Percentiles rank a stretch among this genome's conserved stretches.
phyloP scores from a whole-genome alignment of 2,113 vertebrate species.

The Trinectes maculatus region DNA sequence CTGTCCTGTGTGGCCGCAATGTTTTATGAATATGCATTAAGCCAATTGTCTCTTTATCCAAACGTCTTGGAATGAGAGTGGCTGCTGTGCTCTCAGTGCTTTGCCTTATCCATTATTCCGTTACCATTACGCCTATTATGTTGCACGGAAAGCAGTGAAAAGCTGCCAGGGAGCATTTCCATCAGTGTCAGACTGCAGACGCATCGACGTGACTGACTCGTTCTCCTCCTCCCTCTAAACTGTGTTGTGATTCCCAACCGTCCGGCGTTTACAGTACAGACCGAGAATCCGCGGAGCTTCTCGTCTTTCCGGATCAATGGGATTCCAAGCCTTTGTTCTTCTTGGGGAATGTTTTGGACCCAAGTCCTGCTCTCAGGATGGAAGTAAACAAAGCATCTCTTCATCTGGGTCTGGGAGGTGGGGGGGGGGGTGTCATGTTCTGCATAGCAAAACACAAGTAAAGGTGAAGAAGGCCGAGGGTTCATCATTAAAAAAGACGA shows the following conservation, averaged over 20 bases:
- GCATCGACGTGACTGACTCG: background rate
- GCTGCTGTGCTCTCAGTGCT: background rate
- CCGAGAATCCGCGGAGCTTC: background rate
- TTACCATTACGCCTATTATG: constrained; percentile 31
- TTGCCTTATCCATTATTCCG: constrained; percentile 44
- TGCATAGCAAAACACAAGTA: constrained; percentile 40
- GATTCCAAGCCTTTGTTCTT: background rate
- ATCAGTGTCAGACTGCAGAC: background rate
- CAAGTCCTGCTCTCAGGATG: background rate
- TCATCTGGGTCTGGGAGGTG: too few relatives aligned
- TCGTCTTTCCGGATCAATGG: background rate
- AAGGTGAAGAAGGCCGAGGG: constrained; percentile 30
- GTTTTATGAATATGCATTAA: constrained; percentile 54
- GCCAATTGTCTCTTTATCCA: constrained; percentile 37
- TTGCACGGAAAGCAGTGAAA: constrained; percentile 17
- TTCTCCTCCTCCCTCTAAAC: constrained; percentile 6
- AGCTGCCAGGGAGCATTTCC: constrained; percentile 36
- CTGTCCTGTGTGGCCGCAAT: constrained; percentile 35
- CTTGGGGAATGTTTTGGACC: background rate
- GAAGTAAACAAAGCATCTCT: constrained; percentile 5
- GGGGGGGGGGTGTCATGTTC: too few relatives aligned
- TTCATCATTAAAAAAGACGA: constrained; percentile 72
- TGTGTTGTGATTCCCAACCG: constrained; percentile 14
- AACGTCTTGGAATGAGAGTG: constrained; percentile 23
- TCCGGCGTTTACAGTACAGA: constrained; percentile 42